Percentiles rank a stretch among this genome's conserved stretches.
phyloP scores from a whole-genome alignment of 2,797 vertebrate genomes.

The Lacerta agilis region DNA sequence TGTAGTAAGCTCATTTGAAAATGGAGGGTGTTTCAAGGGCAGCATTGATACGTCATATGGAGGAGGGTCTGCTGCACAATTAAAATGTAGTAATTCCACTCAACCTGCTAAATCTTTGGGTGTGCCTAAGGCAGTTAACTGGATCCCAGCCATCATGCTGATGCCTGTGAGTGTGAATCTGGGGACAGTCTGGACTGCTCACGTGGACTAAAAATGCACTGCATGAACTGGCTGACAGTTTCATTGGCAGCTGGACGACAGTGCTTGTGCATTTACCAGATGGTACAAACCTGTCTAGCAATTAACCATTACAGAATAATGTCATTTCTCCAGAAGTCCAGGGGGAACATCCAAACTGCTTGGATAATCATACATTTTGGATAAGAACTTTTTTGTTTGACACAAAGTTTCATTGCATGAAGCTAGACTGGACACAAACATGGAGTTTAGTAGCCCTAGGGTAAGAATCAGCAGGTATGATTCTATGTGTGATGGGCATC shows the following conservation, averaged over 20 bases:
- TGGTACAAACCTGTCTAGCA: neutral
- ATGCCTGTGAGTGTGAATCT: neutral
- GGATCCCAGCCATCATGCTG: neutral
- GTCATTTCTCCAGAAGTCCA: neutral
- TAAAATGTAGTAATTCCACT: neutral
- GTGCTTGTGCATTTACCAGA: constrained; percentile 34
- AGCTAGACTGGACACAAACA: neutral
- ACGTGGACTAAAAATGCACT: constrained; percentile 21
- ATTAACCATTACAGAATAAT: neutral
- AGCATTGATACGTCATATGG: neutral
- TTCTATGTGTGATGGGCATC: neutral
- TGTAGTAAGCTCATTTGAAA: neutral
- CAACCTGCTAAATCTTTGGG: neutral
- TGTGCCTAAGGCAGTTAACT: neutral
- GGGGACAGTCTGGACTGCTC: neutral
- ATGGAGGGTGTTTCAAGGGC: neutral
- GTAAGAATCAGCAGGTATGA: neutral
- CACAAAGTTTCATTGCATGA: neutral
- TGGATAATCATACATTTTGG: neutral
- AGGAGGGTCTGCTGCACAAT: neutral
- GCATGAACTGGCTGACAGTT: neutral
- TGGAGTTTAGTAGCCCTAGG: neutral
- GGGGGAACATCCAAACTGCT: neutral
- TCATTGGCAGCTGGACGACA: constrained; percentile 32
- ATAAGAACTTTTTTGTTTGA: neutral